Base-by-base conservation (phyloP, 2,797 vertebrate species). In the Varecia variegata region DNA sequence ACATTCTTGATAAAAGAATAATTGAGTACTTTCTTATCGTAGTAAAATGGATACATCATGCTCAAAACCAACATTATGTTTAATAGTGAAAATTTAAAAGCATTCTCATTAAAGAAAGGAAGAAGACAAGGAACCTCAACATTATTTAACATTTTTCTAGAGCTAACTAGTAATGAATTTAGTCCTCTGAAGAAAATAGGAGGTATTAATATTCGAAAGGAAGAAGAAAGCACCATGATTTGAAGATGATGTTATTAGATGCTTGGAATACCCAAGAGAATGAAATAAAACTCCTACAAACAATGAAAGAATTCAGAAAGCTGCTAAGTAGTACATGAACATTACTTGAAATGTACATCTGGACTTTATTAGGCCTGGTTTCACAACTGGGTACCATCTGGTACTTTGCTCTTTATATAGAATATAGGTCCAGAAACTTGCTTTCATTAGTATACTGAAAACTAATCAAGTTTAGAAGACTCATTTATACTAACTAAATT, bases 21-120 rank as follows among this genome's bases (percentile, higher is more conserved):
- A 58, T 58, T 67, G 45, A 89, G 43, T 83, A 70, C 40, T 80
- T 74, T 77, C 20, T 88, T 77, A 79, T 70, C 27, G 35, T 67
- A 35, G 58, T 67, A 80, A 89, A 96, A 89, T 85, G 47, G 20
- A 80, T 52, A 52, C 18, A 85, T 89, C 40, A 96, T 74, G 40
- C 47, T 65, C 84, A 73, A 92, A 88, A 47, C 21, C 17, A 90
- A 18, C 32, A 90, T 27, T 35, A 54, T 45, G n/a, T 40, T 86
- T 85, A 73, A 77, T 17, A 32, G 45, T 40, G 54, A 90, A 80
- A 79, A 95, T 56, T 70, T 68, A 93, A 23, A 82, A 79, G 25
- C 35, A 70, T 2, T 74, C 30, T 30, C 43, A 45, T 74, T 4
- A 58, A 92, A 77, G 65, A 85, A 0, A 60, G 58, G 11, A 80